These are phyloP conservation scores for Callospermophilus lateralis DNA, from an alignment of 2,113 vertebrate species.

Conservation along the genomic window DNA sequence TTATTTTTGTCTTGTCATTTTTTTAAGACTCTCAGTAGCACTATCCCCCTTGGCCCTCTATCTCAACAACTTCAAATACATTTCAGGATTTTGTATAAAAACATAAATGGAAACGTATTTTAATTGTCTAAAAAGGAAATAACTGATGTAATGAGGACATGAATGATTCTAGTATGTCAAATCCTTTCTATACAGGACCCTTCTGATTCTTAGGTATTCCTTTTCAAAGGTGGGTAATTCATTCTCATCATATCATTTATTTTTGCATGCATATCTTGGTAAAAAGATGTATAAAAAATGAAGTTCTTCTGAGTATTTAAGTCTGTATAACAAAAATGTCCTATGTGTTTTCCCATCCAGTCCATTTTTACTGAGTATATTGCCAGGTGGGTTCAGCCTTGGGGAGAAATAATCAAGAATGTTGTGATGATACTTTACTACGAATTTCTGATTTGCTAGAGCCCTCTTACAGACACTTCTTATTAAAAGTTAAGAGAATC, in stretches of 20 bases:
- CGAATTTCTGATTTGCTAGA: background rate
- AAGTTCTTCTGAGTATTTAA: background rate
- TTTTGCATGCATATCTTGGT: background rate
- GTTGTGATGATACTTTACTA: background rate
- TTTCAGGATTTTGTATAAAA: background rate
- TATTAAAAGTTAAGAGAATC: slow-evolving; percentile 65
- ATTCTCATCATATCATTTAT: background rate
- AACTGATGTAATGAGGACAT: background rate
- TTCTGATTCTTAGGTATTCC: background rate
- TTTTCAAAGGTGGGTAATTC: background rate
- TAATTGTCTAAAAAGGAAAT: background rate
- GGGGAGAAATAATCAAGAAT: background rate
- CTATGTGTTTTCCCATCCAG: background rate
- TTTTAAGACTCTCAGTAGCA: background rate
- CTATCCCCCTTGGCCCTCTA: background rate
- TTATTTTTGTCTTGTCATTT: background rate
- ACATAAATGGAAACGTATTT: background rate
- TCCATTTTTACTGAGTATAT: background rate
- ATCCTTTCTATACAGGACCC: background rate
- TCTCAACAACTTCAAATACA: slow-evolving; percentile 1
- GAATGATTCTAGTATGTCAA: background rate
- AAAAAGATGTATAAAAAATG: background rate
- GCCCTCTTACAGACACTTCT: background rate
- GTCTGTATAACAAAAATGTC: background rate
- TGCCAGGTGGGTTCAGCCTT: background rate